Evolutionary conservation across 2,888 invertebrate genomes (phyloP).

Genomic region (Drosophila paramelanica): DNA sequence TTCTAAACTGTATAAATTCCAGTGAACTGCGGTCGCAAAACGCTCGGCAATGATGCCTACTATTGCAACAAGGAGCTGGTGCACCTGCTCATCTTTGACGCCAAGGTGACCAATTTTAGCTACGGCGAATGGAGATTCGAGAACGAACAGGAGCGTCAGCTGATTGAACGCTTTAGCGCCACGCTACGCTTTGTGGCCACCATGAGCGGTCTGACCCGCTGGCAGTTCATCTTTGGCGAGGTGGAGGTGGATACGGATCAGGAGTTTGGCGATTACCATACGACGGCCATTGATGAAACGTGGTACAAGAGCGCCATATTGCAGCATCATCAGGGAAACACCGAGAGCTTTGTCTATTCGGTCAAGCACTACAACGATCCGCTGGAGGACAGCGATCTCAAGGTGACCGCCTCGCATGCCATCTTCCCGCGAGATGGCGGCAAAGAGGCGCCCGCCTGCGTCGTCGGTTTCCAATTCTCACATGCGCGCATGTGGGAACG

Average conservation of each 20-base stretch:
- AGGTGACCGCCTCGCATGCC: slow-evolving; percentile 93
- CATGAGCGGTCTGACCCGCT: slow-evolving; percentile 94
- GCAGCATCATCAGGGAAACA: slow-evolving; percentile 90
- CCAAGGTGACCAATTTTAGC: slow-evolving; percentile 89
- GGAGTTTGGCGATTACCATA: slow-evolving; percentile 91
- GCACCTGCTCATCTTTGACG: slow-evolving; percentile 94
- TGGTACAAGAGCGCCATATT: slow-evolving; percentile 96
- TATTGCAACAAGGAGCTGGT: slow-evolving; percentile 94
- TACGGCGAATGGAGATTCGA: slow-evolving; percentile 87
- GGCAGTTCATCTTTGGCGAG: slow-evolving; percentile 91
- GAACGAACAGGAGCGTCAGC: slow-evolving; percentile 85
- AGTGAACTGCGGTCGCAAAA: slow-evolving; percentile 89
- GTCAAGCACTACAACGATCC: slow-evolving; percentile 88
- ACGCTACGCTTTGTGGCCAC: slow-evolving; percentile 93
- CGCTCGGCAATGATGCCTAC: slow-evolving; percentile 89
- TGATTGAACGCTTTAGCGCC: slow-evolving; percentile 90
- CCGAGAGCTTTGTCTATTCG: slow-evolving; percentile 91
- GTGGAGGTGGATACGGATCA: slow-evolving; percentile 86
- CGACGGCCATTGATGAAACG: slow-evolving; percentile 92
- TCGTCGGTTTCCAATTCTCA: slow-evolving; percentile 94
- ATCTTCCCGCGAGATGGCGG: slow-evolving; percentile 92
- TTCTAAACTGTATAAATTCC: not conserved
- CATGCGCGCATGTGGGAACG: slow-evolving; percentile 89
- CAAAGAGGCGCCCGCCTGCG: slow-evolving; percentile 93
- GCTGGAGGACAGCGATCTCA: slow-evolving; percentile 86